Evolutionary conservation across 1,140 invertebrate species (phyloP).

Genomic region (Trichonephila clavata): DNA sequence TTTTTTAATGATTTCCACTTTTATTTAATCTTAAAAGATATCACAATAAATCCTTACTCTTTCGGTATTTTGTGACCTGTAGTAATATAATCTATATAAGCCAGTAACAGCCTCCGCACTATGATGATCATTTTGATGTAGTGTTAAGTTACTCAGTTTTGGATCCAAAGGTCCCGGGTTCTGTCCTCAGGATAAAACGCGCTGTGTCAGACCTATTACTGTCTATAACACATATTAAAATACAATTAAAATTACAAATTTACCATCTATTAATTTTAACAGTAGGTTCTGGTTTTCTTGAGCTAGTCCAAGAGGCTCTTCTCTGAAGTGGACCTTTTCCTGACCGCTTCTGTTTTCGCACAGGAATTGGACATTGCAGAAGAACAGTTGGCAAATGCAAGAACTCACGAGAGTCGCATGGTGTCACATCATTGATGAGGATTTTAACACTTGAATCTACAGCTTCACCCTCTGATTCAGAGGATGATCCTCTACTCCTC

Average conservation of each 20-base stretch:
- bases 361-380: background rate
- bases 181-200: too few species aligned
- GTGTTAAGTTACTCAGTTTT: too few species aligned
- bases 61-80: too few species aligned
- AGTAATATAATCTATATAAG: too few species aligned
- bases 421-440: constrained; percentile 76
- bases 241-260: background rate
- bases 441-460: constrained; percentile 72
- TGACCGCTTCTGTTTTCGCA: background rate
- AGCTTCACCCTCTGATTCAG: constrained; percentile 62
- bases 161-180: too few species aligned
- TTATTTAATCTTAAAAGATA: too few species aligned
- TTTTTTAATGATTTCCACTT: too few species aligned
- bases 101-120: too few species aligned
- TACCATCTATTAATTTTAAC: constrained; percentile 51
- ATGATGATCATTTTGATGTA: too few species aligned
- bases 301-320: constrained; percentile 48
- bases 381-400: constrained; percentile 15
- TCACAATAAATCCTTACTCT: too few species aligned
- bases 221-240: too few species aligned
- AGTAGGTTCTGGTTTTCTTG: background rate
- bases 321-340: constrained; percentile 15
- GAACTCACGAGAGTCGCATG: constrained; percentile 73
- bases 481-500: constrained; percentile 49
- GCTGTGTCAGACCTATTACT: too few species aligned